Evolutionary conservation across 1,140 invertebrate species (phyloP).

Genomic region (Hyposmocoma kahamanoa): DNA sequence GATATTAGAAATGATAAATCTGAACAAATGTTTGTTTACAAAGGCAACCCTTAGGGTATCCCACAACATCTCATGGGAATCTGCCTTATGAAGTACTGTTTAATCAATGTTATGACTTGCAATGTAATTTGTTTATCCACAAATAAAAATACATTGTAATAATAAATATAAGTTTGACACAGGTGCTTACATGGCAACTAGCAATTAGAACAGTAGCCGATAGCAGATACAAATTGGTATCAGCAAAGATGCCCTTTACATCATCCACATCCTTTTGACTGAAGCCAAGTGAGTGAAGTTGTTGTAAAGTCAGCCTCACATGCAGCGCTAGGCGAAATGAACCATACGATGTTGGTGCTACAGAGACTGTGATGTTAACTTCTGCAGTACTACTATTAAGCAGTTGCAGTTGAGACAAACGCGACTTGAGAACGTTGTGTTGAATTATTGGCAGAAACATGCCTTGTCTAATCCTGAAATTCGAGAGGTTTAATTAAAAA

Average conservation of each 20-base stretch:
- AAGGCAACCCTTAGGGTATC: no score
- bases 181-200: constrained; percentile 91
- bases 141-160: no score
- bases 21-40: no score
- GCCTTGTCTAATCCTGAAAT: constrained; percentile 75
- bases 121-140: no score
- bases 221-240: constrained; percentile 96
- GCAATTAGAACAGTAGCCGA: constrained; percentile 93
- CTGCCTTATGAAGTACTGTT: no score
- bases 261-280: constrained; percentile 96
- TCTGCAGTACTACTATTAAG: constrained; percentile 74
- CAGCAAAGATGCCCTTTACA: constrained; percentile 96
- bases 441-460: constrained; percentile 89
- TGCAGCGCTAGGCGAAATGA: constrained; percentile 85
- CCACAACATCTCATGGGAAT: no score
- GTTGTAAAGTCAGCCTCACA: constrained; percentile 85
- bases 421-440: constrained; percentile 86
- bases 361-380: constrained; percentile 76
- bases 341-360: constrained; percentile 79
- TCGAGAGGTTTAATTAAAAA: neutral
- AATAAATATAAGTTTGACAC: no score
- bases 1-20: no score
- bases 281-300: constrained; percentile 87
- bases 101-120: no score
- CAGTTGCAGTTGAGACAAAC: constrained; percentile 82